phyloP scores from a whole-genome alignment of 92 coral and sea anemone genomes.

The Nematostella vectensis region DNA sequence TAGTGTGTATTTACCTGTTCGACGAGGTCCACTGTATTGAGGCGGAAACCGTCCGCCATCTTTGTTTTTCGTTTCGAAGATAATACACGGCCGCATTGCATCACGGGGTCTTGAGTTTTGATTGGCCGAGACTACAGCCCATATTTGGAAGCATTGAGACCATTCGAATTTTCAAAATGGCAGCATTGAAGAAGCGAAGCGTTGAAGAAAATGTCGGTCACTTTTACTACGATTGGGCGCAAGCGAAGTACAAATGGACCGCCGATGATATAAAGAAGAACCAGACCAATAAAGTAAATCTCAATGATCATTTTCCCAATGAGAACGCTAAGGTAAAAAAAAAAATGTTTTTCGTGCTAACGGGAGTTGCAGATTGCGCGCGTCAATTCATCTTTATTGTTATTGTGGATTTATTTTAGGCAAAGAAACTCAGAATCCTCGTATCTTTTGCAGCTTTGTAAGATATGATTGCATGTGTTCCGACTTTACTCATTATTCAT shows the following conservation, averaged over 20 bases:
- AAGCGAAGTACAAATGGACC: constrained; percentile 78
- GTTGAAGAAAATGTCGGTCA: constrained; percentile 48
- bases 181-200: constrained; percentile 44
- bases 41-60: constrained; percentile 62
- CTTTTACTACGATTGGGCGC: constrained; percentile 82
- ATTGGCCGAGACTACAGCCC: constrained; percentile 6
- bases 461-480: too few relatives aligned
- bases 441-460: too few relatives aligned
- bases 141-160: constrained; percentile 43
- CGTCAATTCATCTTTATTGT: not conserved
- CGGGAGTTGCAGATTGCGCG: constrained; percentile 8
- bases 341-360: not conserved
- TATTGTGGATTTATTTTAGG: too few relatives aligned
- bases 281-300: constrained; percentile 1
- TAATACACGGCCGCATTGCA: too few relatives aligned
- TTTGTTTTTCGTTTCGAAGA: constrained; percentile 21
- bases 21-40: constrained; percentile 49
- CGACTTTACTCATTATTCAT: too few relatives aligned
- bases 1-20: constrained; percentile 55
- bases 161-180: constrained; percentile 69
- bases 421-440: too few relatives aligned
- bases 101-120: not conserved
- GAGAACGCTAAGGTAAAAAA: constrained; percentile 18
- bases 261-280: constrained; percentile 19
- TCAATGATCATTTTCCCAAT: constrained; percentile 8